A percentile compares a stretch with the other conserved stretches of the same genome.
Evolutionary conservation across 2,113 vertebrate species (phyloP).

Genomic region (Capreolus pygargus): DNA sequence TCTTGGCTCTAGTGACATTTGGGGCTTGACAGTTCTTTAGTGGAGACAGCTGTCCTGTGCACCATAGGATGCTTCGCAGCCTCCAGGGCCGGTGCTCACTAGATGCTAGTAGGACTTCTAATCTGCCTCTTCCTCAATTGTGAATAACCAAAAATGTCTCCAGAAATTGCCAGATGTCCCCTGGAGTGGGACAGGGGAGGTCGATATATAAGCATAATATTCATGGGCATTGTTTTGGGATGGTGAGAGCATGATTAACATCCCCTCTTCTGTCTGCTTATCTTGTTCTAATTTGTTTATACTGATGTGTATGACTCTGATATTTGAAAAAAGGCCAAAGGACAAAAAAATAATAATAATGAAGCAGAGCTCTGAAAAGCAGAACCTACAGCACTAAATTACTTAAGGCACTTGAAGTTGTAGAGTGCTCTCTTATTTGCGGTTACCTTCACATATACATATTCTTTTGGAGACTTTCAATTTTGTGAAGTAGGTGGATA

Average conservation of each 20-base stretch:
- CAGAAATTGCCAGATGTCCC: neutral
- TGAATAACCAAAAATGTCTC: neutral
- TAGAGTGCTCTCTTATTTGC: neutral
- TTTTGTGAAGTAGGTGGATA: neutral
- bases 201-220: neutral
- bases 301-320: neutral
- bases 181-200: neutral
- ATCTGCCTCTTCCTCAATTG: neutral
- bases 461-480: neutral
- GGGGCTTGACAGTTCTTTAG: neutral
- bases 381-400: neutral
- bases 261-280: neutral
- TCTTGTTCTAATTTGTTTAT: neutral
- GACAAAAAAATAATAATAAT: neutral
- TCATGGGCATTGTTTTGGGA: neutral
- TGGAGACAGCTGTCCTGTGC: neutral
- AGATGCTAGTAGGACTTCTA: neutral
- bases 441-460: neutral
- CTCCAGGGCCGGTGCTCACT: neutral
- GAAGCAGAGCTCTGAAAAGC: neutral
- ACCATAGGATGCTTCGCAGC: neutral
- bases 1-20: neutral
- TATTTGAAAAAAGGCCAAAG: neutral
- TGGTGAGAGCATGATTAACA: neutral
- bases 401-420: neutral